Percentiles rank a stretch among this genome's conserved stretches.
Conservation (phyloP, 1,140 invertebrate genomes). For the Nasonia vitripennis region DNA sequence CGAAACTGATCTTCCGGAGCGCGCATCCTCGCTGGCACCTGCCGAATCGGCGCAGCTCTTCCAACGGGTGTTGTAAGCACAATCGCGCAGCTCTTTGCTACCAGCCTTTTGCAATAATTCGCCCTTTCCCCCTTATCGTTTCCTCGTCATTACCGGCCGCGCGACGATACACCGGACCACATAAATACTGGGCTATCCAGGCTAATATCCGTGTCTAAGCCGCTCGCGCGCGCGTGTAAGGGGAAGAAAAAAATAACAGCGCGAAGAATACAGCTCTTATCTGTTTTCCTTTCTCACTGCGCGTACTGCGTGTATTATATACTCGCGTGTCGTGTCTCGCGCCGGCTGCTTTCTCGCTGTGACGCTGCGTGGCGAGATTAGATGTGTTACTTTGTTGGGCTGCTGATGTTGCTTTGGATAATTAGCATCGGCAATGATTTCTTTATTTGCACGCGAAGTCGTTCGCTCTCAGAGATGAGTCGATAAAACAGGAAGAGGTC, state of each 20-base stretch:
- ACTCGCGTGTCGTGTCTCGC: background rate
- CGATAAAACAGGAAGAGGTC: no score
- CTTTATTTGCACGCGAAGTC: no score
- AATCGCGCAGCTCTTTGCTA: background rate
- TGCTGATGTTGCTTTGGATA: no score
- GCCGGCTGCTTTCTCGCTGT: background rate
- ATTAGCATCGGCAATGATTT: no score
- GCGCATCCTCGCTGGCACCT: background rate
- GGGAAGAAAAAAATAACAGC: slow-evolving; percentile 3
- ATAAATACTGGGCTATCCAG: slow-evolving; percentile 35
- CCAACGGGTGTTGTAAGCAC: background rate
- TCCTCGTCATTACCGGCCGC: background rate
- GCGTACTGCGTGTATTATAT: background rate
- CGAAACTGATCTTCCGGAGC: background rate
- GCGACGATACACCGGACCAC: background rate
- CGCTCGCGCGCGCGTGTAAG: background rate
- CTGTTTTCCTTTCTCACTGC: slow-evolving; percentile 30
- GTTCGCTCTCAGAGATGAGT: no score
- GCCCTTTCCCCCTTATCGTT: background rate
- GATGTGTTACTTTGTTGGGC: background rate
- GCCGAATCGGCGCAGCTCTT: background rate
- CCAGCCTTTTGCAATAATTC: slow-evolving; percentile 35
- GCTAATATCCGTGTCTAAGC: slow-evolving; percentile 43
- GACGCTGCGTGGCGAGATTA: background rate
- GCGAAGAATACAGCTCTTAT: slow-evolving; percentile 11